These are phyloP conservation scores for Amphimallon solstitiale DNA, from an alignment of 2,888 invertebrate genomes.

Conservation along the genomic window DNA sequence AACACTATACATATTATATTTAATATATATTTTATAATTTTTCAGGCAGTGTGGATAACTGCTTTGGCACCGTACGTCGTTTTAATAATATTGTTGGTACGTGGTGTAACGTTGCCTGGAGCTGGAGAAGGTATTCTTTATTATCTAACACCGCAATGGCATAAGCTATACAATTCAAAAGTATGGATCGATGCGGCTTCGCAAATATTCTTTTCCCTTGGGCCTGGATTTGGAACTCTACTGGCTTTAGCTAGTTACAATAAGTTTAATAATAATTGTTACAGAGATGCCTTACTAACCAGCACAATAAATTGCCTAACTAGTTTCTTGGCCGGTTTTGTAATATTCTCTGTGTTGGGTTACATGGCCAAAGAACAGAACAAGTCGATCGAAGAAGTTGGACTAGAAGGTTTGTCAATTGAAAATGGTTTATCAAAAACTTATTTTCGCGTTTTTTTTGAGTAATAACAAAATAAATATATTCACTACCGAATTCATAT, in stretches of 20 bases:
- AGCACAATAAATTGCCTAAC: conserved; percentile 92
- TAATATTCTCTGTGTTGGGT: conserved; percentile 93
- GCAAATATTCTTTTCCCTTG: conserved; percentile 93
- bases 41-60: conserved; percentile 93
- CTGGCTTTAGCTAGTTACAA: conserved; percentile 92
- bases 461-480: no score
- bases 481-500: no score
- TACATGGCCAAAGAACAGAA: conserved; percentile 94
- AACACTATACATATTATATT: background rate
- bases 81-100: conserved; percentile 82
- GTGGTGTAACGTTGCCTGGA: conserved; percentile 88
- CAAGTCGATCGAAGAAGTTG: conserved; percentile 87
- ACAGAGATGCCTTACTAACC: conserved; percentile 88
- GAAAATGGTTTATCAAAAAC: background rate
- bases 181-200: conserved; percentile 96
- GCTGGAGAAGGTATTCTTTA: conserved; percentile 86
- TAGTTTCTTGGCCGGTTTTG: conserved; percentile 93
- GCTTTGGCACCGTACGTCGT: conserved; percentile 93
- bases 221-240: conserved; percentile 93
- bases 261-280: conserved; percentile 91
- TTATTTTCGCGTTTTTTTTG: no score
- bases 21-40: conserved; percentile 27
- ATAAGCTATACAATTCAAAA: conserved; percentile 80
- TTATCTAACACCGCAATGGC: conserved; percentile 91
- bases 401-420: conserved; percentile 73